Percentiles rank a stretch among this genome's conserved stretches.
phyloP scores from a whole-genome alignment of 2,113 vertebrate genomes.

The Mesitornis unicolor region DNA sequence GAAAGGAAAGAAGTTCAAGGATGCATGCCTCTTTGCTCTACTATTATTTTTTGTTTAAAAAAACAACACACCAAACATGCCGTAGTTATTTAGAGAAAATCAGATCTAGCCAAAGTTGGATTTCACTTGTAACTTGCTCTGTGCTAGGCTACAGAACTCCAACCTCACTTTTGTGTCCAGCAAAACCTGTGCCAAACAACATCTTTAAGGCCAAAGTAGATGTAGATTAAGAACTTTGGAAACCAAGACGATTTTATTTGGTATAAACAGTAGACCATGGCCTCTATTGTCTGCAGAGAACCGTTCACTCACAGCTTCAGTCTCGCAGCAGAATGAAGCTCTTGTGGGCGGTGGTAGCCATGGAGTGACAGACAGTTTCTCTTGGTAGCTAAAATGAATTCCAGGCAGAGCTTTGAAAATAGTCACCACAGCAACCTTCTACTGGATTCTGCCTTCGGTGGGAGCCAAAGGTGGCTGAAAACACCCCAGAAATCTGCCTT shows the following conservation, averaged over 20 bases:
- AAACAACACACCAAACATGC: not conserved
- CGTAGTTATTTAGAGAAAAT: constrained; percentile 3
- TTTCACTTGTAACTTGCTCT: not conserved
- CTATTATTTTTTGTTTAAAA: not conserved
- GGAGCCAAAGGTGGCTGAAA: not conserved
- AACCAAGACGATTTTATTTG: not conserved
- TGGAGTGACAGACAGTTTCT: constrained; percentile 38
- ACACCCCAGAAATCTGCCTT: not conserved
- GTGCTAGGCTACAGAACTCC: not conserved
- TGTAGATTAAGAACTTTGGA: not conserved
- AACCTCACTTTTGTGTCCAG: not conserved
- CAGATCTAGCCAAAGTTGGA: not conserved
- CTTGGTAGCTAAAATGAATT: constrained; percentile 47
- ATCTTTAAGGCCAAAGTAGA: not conserved
- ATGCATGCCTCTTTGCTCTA: not conserved
- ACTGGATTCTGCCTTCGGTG: not conserved
- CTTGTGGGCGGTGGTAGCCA: constrained; percentile 52
- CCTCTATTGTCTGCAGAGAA: constrained; percentile 24
- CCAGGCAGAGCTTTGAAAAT: constrained; percentile 34
- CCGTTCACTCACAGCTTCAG: not conserved
- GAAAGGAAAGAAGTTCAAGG: not conserved
- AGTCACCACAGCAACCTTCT: constrained; percentile 55
- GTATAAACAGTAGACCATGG: not conserved
- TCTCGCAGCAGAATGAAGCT: constrained; percentile 16
- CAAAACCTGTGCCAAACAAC: not conserved